A percentile compares a stretch with the other conserved stretches of the same genome.
phyloP scores from a whole-genome alignment of 2,797 vertebrate species.

The Danio kyathit region DNA sequence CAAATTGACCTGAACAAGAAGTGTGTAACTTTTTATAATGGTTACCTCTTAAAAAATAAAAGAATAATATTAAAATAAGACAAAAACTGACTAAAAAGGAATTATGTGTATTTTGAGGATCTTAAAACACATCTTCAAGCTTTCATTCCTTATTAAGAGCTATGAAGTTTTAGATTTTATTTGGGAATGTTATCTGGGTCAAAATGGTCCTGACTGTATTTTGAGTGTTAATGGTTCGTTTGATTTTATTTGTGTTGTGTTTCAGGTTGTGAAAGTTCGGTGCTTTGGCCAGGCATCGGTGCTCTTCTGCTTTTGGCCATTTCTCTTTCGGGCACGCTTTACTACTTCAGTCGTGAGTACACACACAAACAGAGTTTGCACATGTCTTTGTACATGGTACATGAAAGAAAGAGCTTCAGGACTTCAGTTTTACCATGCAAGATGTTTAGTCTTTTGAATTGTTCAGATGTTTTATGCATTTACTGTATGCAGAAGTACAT shows the following conservation, averaged over 20 bases:
- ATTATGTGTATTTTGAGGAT: too few species aligned
- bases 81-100: too few species aligned
- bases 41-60: too few species aligned
- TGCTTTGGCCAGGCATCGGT: constrained; percentile 71
- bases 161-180: too few species aligned
- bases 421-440: background rate
- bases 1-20: too few species aligned
- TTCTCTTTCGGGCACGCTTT: constrained; percentile 66
- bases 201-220: too few species aligned
- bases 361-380: background rate
- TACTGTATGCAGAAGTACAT: background rate
- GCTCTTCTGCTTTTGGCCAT: constrained; percentile 60
- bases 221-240: background rate
- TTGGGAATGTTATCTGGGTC: too few species aligned
- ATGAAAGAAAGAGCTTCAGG: background rate
- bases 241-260: constrained; percentile 37
- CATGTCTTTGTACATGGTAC: background rate
- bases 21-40: too few species aligned
- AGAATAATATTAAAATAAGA: too few species aligned
- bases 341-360: constrained; percentile 80
- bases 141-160: too few species aligned
- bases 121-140: too few species aligned
- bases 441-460: background rate
- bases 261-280: constrained; percentile 60
- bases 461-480: background rate